Percentiles rank a stretch among this genome's conserved stretches.
Evolutionary conservation across 2,113 vertebrate genomes (phyloP).

Genomic region (Hyla sarda): DNA sequence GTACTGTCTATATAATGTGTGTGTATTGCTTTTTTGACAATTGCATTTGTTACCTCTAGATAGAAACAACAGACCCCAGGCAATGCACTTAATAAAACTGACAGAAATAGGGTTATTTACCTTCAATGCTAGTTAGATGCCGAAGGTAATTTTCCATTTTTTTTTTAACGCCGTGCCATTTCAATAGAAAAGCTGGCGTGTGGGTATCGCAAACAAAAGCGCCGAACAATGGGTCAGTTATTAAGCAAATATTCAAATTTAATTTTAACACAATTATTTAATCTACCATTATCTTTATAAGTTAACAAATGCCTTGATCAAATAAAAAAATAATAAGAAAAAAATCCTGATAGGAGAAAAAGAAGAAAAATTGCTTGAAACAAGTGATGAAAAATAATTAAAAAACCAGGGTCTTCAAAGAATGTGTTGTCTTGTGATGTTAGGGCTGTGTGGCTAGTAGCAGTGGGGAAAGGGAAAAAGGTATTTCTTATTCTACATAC

Average conservation of each 20-base stretch:
- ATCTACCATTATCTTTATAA: neutral
- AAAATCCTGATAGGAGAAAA: conserved; percentile 63
- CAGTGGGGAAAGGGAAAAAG: conserved; percentile 73
- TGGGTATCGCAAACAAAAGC: neutral
- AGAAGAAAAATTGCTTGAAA: conserved; percentile 80
- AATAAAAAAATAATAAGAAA: neutral
- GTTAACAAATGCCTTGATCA: neutral
- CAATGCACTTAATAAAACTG: conserved; percentile 22
- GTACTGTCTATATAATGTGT: neutral
- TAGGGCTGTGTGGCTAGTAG: conserved; percentile 80
- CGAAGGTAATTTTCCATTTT: conserved; percentile 13
- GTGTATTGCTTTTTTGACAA: conserved; percentile 43
- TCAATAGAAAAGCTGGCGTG: neutral
- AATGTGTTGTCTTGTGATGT: conserved; percentile 83
- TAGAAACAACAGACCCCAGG: conserved; percentile 32
- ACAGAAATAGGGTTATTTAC: conserved; percentile 27
- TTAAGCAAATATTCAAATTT: neutral
- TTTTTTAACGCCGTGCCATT: neutral
- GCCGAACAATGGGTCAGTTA: neutral
- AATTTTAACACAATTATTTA: neutral
- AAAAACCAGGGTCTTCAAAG: conserved; percentile 85
- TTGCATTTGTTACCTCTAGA: conserved; percentile 42
- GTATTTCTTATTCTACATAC: conserved; percentile 77
- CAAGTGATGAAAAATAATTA: conserved; percentile 85
- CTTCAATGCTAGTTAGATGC: neutral